These are phyloP conservation scores for Corydoras maculifer DNA, from an alignment of 2,113 vertebrate genomes.

Conservation along the genomic window DNA sequence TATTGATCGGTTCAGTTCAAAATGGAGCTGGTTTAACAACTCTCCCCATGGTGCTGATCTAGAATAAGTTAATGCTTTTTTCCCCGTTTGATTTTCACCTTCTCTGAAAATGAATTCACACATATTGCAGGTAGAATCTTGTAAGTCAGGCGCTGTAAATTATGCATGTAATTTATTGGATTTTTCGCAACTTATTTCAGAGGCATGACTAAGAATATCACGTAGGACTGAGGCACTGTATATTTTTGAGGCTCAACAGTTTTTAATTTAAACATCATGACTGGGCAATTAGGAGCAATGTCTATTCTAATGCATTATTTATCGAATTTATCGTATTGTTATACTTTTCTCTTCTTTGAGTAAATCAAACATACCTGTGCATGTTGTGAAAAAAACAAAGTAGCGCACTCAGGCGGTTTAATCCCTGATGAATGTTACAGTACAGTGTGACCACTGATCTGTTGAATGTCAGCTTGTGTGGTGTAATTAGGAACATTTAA, in stretches of 20 bases:
- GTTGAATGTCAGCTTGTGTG: background rate
- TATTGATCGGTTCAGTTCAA: constrained; percentile 53
- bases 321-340: background rate
- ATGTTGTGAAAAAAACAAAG: too few species aligned
- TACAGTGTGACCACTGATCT: background rate
- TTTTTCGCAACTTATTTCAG: constrained; percentile 52
- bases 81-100: constrained; percentile 52
- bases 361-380: too few species aligned
- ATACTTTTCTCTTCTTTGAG: background rate
- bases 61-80: constrained; percentile 61
- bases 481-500: constrained; percentile 1
- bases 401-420: too few species aligned
- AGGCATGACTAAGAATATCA: constrained; percentile 52
- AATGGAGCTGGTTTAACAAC: constrained; percentile 52
- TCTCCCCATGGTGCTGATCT: constrained; percentile 58
- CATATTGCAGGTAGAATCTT: constrained; percentile 56
- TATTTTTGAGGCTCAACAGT: background rate
- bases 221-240: constrained; percentile 18
- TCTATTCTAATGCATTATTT: background rate
- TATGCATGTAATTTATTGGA: constrained; percentile 62
- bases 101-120: constrained; percentile 60
- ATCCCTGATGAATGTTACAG: too few species aligned
- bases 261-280: constrained; percentile 4
- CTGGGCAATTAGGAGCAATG: background rate
- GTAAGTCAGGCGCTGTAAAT: constrained; percentile 63